Evolutionary conservation across 2,888 invertebrate genomes (phyloP), one percentile per base, ranked within the genome.

Genomic region (Drosophila ustulata): DNA sequence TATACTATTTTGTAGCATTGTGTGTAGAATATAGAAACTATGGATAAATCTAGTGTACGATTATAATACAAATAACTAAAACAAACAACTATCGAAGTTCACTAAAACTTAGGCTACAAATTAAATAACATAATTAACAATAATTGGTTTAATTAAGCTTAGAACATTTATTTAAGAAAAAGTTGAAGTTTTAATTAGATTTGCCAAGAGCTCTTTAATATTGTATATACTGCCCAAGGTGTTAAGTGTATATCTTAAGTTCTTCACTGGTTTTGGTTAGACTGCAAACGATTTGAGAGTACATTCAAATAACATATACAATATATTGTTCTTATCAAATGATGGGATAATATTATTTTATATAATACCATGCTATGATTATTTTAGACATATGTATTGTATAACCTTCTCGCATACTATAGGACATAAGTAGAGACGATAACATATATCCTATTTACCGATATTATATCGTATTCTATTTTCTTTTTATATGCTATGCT

Each of bases 121-220:
- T 71, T 78, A 75, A 75, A 71, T 58, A 70, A 75, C 82, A 88
- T 71, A 76, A 84, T 69, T 84, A 89, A 82, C 87, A 79, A 74
- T 75, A 62, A 77, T 66, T 66, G 59, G n/a, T 52, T 59, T 49
- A 47, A 58, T 70, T 61, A 71, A 62, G 69, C 62, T 57, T 64
- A 67, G 49, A 77, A 65, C 62, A 66, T 64, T 65, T 39, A 11
- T 45, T 13, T 18, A 46, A 18, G 43, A 55, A 49, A 30, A 41
- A 25, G 28, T 69, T 32, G 7, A 70, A 26, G 2, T 41, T 30
- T 32, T 25, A 3, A 25, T 43, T 4, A 28, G 9, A 39, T 50
- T 18, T 30, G 18, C 26, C 26, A 9, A 47, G 46, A 59, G 50
- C 41, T 43, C 7, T 46, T 32, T 23, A 18, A 25, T 61, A 52